phyloP scores from a whole-genome alignment of 1,140 invertebrate species.

The Pentalonia nigronervosa region DNA sequence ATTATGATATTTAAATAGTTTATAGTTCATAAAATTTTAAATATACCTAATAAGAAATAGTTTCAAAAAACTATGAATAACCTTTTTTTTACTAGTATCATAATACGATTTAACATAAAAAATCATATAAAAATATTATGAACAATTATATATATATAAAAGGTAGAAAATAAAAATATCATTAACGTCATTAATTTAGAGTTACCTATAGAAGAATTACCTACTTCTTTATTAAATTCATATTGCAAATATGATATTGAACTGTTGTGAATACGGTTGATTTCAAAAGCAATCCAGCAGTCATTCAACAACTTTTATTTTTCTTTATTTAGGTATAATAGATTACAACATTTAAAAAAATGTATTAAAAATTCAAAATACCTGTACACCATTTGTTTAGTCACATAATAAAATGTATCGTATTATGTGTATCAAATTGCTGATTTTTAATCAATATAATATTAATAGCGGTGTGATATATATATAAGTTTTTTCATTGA shows the following conservation, averaged over 20 bases:
- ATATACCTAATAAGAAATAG: background rate
- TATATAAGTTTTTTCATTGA: background rate
- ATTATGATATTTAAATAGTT: too few relatives aligned
- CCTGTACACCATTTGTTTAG: background rate
- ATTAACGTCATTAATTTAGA: background rate
- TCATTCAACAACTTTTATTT: background rate
- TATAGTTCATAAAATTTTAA: too few relatives aligned
- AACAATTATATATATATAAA: background rate
- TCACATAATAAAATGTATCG: background rate
- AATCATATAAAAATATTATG: background rate
- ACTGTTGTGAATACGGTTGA: background rate
- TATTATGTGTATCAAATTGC: background rate
- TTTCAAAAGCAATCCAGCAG: too few relatives aligned
- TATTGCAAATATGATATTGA: background rate
- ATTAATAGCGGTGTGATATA: background rate
- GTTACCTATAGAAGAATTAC: too few relatives aligned
- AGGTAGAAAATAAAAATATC: background rate
- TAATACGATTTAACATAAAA: background rate
- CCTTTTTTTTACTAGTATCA: background rate
- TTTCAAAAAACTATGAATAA: background rate
- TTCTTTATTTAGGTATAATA: background rate
- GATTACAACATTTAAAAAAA: background rate
- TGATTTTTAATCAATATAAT: background rate
- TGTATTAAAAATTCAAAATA: background rate
- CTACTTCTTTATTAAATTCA: background rate